These are phyloP conservation scores for Aphaenogaster ashmeadi DNA, from an alignment of 1,140 invertebrate species.

Conservation along the genomic window DNA sequence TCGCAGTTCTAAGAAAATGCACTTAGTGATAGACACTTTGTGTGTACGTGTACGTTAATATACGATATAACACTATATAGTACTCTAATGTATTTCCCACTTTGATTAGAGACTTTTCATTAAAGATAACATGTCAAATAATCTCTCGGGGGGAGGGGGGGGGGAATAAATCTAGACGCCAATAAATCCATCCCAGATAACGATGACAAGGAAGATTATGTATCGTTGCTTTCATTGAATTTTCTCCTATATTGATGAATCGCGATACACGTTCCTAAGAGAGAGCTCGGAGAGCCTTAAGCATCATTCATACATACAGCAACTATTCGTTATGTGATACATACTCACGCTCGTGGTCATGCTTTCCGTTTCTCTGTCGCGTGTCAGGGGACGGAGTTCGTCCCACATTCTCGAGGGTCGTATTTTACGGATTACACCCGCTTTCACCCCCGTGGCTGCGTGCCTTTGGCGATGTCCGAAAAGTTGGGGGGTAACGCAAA, in stretches of 20 bases:
- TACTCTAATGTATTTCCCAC: not conserved
- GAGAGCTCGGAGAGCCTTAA: conserved; percentile 13
- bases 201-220: conserved; percentile 14
- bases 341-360: conserved; percentile 3
- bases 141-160: not conserved
- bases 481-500: conserved; percentile 39
- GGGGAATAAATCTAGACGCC: not conserved
- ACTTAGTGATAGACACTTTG: not conserved
- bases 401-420: conserved; percentile 18
- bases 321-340: conserved; percentile 24
- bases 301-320: conserved; percentile 24
- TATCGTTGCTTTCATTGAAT: conserved; percentile 29
- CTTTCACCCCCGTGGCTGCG: conserved; percentile 8
- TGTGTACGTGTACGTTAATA: not conserved
- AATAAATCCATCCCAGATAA: conserved; percentile 44
- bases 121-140: not conserved
- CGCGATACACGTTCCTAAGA: not conserved
- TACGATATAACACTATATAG: not conserved
- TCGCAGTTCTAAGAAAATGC: not conserved
- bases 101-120: conserved; percentile 10
- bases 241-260: conserved; percentile 43
- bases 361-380: conserved; percentile 17
- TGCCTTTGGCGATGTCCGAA: conserved; percentile 21
- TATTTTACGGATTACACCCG: conserved; percentile 43
- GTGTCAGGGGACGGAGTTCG: not conserved